Base-by-base conservation (phyloP, 2,888 invertebrate genomes). In the Agrilus mali region DNA sequence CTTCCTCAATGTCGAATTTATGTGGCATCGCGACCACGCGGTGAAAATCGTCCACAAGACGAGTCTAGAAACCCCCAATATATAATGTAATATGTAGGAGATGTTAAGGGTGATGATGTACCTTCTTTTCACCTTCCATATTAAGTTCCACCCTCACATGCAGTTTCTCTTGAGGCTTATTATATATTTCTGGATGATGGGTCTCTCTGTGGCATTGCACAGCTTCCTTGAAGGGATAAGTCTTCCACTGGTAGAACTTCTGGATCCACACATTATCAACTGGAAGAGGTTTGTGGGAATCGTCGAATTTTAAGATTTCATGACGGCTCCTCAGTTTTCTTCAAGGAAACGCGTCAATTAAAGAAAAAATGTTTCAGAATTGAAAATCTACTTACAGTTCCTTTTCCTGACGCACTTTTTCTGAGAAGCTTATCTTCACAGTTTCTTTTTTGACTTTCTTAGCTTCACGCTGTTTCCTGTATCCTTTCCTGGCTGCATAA, bases 401-500 rank as follows among this genome's bases (percentile, higher is more conserved):
- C 47, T 73, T 75, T 36, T 75, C 70, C 48, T 80, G 70, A 55
- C 75, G 74, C 53, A 80, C 81, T 55, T 82, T 81, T 0, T 85
- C 83, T 43, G 83, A 76, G 53, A 82, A 84, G 36, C 78, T 83
- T 42, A 82, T 70, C 71, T 87, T 87, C 49, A 81, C 75, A 8
- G 81, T 74, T 61, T 82, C 84, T 31, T 77, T 74, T 66, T 85
- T 85, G 22, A 83, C 80, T 68, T 85, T 86, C 55, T 81, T 65
- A 44, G 83, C 83, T 40, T 75, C 75, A 27, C 79, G 80, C 54
- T 78, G 81, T 40, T 84, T 86, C 50, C 88, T 75, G 3, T 87
- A 88, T 40, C 88, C 86, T 65, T 84, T 88, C 48, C 89, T 75
- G 1, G 88, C 88, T 4, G 87, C 86, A 68, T 81, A 84, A 50